Evolutionary conservation across 2,888 invertebrate genomes (phyloP), one percentile per base, ranked within the genome.

Genomic region (Drosophila paucipuncta): DNA sequence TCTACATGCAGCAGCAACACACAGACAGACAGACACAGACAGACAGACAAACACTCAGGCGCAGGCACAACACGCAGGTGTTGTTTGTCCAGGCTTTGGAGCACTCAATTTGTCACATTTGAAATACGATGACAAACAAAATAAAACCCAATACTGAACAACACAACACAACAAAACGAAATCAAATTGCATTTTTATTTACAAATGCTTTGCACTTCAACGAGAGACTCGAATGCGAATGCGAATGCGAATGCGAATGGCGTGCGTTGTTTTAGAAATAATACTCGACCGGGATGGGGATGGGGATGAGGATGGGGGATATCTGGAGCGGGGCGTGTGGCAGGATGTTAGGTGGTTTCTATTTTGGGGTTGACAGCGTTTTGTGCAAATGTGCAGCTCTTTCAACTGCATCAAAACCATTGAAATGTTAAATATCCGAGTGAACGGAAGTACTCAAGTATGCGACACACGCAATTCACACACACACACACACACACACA

Each of bases 181-280:
- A 91, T 90, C 81, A 86, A 91, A 91, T 90, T 91, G 89, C 88
- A 91, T 91, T 91, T 91, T 88, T 90, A 91, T 91, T 90, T 87
- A 72, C 87, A 86, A 87, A 87, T 78, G 90, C 85, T 85, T 84
- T 76, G 76, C 87, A 89, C 89, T 89, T 78, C 68, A 79, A 75
- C 68, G 68, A 62, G 39, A 50, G 67, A 55, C 60, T 65, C 74
- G 58, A 68, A 37, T 28, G 59, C 65, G 72, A 61, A 43, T 53
- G 49, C 74, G 58, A 68, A 37, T 28, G 59, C 65, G 72, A 61
- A 43, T 53, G 49, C 55, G 47, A 71, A 62, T 68, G 55, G 55
- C 49, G 43, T 28, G 59, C 73, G 55, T 76, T 88, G 78, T 78
- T 79, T 83, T 70, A 78, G 80, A 68, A 59, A 71, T 43, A 67